Percentiles rank a stretch among this genome's conserved stretches.
These are phyloP conservation scores for Saturnia japonica DNA, from an alignment of 2,888 invertebrate species.

Conservation along the genomic window DNA sequence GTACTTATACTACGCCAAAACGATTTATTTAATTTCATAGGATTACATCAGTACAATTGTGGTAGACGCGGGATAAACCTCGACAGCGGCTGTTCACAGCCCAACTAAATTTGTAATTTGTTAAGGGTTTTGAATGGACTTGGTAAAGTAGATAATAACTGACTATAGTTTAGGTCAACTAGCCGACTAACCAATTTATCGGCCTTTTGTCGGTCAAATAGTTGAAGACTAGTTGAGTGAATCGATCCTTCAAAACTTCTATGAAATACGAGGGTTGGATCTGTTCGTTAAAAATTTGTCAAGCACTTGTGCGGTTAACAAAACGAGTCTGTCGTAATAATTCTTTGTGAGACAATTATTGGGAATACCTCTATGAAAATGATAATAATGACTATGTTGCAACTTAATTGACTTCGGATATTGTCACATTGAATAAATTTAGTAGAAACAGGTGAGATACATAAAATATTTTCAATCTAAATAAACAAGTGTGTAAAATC, in stretches of 20 bases:
- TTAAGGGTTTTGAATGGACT: neutral
- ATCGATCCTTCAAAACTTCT: neutral
- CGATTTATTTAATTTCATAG: too few species aligned
- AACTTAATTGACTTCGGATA: neutral
- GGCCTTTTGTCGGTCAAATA: neutral
- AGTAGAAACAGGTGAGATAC: too few species aligned
- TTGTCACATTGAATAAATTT: neutral
- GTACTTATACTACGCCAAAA: constrained; percentile 19
- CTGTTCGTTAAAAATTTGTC: too few species aligned
- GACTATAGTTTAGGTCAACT: neutral
- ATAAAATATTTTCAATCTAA: too few species aligned
- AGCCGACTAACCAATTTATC: neutral
- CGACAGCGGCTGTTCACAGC: neutral
- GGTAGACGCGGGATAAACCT: neutral
- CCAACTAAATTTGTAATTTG: neutral
- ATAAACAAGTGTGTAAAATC: too few species aligned
- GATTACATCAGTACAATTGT: too few species aligned
- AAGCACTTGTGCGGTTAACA: too few species aligned
- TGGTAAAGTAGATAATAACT: neutral
- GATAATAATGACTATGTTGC: neutral
- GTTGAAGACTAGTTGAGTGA: neutral
- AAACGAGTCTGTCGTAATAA: too few species aligned
- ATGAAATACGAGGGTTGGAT: too few species aligned
- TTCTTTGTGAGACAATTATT: too few species aligned
- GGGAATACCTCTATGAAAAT: neutral